These are phyloP conservation scores for Parochlus steinenii DNA, from an alignment of 2,888 invertebrate species.

Conservation along the genomic window DNA sequence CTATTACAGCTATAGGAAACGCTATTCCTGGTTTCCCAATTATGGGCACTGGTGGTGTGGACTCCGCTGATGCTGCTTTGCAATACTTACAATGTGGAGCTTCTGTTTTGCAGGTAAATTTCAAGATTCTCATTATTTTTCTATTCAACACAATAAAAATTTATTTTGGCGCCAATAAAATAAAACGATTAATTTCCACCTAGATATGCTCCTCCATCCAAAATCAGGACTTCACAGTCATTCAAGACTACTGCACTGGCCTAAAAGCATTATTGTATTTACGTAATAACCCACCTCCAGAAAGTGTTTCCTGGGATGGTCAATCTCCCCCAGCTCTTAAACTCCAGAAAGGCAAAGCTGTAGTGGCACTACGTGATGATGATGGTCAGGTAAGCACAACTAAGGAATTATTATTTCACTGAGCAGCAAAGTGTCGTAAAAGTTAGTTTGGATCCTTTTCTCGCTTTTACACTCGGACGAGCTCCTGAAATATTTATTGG, in stretches of 20 bases:
- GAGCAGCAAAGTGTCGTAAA: no score
- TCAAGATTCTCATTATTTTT: neutral
- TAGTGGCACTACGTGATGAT: constrained; percentile 44
- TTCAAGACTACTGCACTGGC: constrained; percentile 87
- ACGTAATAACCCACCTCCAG: constrained; percentile 41
- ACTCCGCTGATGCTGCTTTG: constrained; percentile 88
- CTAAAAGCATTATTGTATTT: constrained; percentile 75
- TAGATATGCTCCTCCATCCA: constrained; percentile 91
- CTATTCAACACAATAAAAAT: neutral
- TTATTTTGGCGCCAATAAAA: no score
- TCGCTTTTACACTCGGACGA: no score
- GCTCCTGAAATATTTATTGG: no score
- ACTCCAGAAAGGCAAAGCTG: constrained; percentile 87
- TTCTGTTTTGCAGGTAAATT: constrained; percentile 64
- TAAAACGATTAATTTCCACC: constrained; percentile 5
- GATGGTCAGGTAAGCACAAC: constrained; percentile 43
- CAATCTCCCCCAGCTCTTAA: constrained; percentile 82
- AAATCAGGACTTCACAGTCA: constrained; percentile 95
- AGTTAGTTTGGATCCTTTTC: no score
- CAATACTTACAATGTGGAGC: constrained; percentile 92
- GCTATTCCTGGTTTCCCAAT: constrained; percentile 79
- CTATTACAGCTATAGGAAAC: constrained; percentile 76
- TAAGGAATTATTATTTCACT: constrained; percentile 6
- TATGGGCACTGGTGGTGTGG: constrained; percentile 92
- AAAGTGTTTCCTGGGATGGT: constrained; percentile 64